A percentile compares a stretch with the other conserved stretches of the same genome.
Conservation (phyloP, 2,888 invertebrate genomes). For the Caenorhabditis sulstoni region DNA sequence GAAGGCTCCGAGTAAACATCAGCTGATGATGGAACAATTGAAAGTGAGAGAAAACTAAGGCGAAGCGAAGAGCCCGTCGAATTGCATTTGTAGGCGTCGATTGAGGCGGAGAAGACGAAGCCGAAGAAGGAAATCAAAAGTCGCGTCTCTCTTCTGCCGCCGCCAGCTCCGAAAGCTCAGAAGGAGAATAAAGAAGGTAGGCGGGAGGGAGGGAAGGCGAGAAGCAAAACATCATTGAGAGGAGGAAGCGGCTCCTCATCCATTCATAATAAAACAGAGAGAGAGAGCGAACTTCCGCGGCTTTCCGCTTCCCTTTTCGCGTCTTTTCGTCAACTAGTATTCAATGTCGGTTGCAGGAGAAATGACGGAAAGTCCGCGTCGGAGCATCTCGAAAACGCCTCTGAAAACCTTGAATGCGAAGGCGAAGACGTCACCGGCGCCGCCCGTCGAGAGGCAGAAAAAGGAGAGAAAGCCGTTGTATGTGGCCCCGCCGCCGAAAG, state of each 20-base stretch:
- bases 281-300: slow-evolving; percentile 6
- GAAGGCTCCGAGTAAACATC: slow-evolving; percentile 73
- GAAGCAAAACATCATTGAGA: neutral
- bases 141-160: slow-evolving; percentile 63
- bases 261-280: slow-evolving; percentile 54
- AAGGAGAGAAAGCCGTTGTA: slow-evolving; percentile 68
- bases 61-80: slow-evolving; percentile 31
- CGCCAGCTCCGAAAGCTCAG: slow-evolving; percentile 60
- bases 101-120: slow-evolving; percentile 85
- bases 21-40: slow-evolving; percentile 71
- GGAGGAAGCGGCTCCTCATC: slow-evolving; percentile 4
- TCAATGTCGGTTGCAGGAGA: slow-evolving; percentile 35
- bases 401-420: slow-evolving; percentile 57
- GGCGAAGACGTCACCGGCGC: slow-evolving; percentile 41
- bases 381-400: slow-evolving; percentile 52
- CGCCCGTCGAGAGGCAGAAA: slow-evolving; percentile 61
- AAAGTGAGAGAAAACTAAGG: slow-evolving; percentile 59
- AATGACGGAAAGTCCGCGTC: slow-evolving; percentile 43
- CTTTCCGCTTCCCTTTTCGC: slow-evolving; percentile 3
- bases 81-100: slow-evolving; percentile 84
- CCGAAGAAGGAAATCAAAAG: slow-evolving; percentile 87
- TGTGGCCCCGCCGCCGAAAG: slow-evolving; percentile 68
- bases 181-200: slow-evolving; percentile 64
- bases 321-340: neutral
- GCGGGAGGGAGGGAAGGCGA: neutral